Evolutionary conservation across 2,113 vertebrate species (phyloP).

Genomic region (Paramisgurnus dabryanus): DNA sequence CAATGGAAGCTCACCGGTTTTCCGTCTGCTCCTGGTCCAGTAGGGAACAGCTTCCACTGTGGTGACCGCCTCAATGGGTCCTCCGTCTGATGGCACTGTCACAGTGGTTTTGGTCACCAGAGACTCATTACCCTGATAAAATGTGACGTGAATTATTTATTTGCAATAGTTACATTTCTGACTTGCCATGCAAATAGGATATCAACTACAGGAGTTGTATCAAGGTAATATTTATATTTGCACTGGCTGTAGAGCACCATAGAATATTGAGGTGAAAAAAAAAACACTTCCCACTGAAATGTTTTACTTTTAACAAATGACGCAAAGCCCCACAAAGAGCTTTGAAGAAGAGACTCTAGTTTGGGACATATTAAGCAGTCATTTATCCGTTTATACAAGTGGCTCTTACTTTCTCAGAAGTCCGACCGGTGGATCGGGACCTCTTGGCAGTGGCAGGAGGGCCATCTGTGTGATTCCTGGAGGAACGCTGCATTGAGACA

Average conservation of each 20-base stretch:
- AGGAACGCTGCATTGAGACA: slow-evolving; percentile 81
- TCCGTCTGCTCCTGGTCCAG: slow-evolving; percentile 81
- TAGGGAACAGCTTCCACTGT: slow-evolving; percentile 91
- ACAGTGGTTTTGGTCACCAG: slow-evolving; percentile 93
- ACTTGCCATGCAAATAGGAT: too few species aligned
- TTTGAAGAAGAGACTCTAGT: not conserved
- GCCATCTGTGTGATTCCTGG: slow-evolving; percentile 85
- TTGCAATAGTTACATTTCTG: not conserved
- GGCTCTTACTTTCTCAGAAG: slow-evolving; percentile 77
- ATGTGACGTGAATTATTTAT: not conserved
- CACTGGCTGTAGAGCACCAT: too few species aligned
- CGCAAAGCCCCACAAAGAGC: not conserved
- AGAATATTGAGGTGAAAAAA: too few species aligned
- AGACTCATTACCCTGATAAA: slow-evolving; percentile 85
- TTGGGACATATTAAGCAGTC: not conserved
- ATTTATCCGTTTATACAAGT: not conserved
- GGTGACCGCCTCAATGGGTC: slow-evolving; percentile 90
- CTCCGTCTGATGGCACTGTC: slow-evolving; percentile 86
- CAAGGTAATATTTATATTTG: too few species aligned
- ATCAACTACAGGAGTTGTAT: too few species aligned
- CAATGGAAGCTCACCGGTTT: slow-evolving; percentile 75
- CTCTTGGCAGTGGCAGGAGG: slow-evolving; percentile 84
- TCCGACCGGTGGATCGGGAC: slow-evolving; percentile 82
- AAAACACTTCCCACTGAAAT: not conserved
- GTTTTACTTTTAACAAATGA: not conserved